Conservation (phyloP, 2,888 invertebrate species). For the Phragmatobia fuliginosa region DNA sequence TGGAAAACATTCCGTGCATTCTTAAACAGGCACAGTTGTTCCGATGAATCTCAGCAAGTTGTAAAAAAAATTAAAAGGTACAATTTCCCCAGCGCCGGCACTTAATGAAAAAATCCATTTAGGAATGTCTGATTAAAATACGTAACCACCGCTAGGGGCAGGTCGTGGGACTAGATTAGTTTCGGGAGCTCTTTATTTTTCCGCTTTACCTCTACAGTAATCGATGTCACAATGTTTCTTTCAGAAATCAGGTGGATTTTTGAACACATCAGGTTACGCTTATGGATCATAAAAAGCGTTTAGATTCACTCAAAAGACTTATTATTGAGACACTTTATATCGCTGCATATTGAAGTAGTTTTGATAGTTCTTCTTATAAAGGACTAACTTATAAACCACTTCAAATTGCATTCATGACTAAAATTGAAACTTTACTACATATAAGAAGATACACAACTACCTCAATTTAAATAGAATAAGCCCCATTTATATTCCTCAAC, state of each 20-base stretch:
- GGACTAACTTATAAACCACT: neutral
- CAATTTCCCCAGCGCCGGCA: constrained; percentile 54
- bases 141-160: constrained; percentile 61
- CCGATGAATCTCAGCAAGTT: constrained; percentile 43
- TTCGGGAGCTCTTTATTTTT: constrained; percentile 75
- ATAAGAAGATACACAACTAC: neutral
- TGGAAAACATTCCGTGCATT: constrained; percentile 46
- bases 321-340: neutral
- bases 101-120: constrained; percentile 70
- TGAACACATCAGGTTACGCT: neutral
- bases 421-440: neutral
- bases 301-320: neutral
- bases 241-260: constrained; percentile 40
- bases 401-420: neutral
- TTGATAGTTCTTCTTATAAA: neutral
- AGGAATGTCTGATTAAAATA: constrained; percentile 83
- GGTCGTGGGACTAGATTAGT: constrained; percentile 80
- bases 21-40: constrained; percentile 52
- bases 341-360: neutral
- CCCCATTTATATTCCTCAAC: constrained; percentile 29
- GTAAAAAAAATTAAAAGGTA: constrained; percentile 67
- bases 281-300: neutral
- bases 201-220: constrained; percentile 66
- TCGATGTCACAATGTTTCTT: constrained; percentile 62
- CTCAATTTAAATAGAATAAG: neutral